Conservation (phyloP, 2,113 vertebrate species). For the Andinoacara biseriatus region DNA sequence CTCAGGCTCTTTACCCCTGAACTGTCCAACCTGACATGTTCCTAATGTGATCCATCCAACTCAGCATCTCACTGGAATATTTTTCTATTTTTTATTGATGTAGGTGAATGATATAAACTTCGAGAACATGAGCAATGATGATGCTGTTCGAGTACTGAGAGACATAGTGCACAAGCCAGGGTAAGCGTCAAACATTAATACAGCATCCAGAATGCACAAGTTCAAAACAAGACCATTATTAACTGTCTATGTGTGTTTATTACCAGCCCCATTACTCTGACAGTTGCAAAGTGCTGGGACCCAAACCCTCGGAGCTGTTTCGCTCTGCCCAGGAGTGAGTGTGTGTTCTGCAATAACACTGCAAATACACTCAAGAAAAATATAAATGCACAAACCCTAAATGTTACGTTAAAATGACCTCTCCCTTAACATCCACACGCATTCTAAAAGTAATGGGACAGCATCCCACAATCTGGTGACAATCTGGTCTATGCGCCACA, state of each 20-base stretch:
- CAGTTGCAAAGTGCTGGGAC: constrained; percentile 98
- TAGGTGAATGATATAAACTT: constrained; percentile 99
- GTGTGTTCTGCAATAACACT: neutral
- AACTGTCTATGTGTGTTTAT: constrained; percentile 34
- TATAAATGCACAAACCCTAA: too few relatives aligned
- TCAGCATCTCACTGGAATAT: neutral
- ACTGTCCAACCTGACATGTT: neutral
- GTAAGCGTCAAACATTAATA: constrained; percentile 72
- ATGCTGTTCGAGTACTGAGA: constrained; percentile 94
- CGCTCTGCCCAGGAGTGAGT: constrained; percentile 95
- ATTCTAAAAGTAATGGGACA: too few relatives aligned
- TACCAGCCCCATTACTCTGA: constrained; percentile 92
- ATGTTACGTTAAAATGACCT: too few relatives aligned
- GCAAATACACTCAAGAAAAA: neutral
- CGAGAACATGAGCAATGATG: constrained; percentile 98
- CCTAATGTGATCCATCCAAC: neutral
- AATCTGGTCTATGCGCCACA: too few relatives aligned
- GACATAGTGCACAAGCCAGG: constrained; percentile 98
- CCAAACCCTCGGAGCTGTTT: constrained; percentile 97
- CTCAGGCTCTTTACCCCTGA: neutral
- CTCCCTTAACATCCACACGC: too few relatives aligned
- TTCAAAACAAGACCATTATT: neutral
- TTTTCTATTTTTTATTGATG: constrained; percentile 11
- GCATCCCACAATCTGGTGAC: too few relatives aligned
- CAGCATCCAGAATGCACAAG: neutral